Evolutionary conservation across 2,113 vertebrate species (phyloP).

Genomic region (Pelobates fuscus): DNA sequence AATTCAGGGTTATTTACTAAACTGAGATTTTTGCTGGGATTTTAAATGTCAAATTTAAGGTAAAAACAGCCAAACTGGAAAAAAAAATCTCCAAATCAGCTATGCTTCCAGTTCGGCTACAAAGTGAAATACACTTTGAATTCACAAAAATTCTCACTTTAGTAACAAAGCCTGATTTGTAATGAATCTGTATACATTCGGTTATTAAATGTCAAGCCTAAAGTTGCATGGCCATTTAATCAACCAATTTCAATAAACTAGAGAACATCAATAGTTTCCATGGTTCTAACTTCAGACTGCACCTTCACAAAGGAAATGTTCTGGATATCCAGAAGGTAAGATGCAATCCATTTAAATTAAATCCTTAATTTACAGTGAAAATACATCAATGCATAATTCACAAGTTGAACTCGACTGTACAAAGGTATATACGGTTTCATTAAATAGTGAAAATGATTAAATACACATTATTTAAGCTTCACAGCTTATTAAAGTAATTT

Average conservation of each 20-base stretch:
- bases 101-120: too few species aligned
- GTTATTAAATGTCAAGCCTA: background rate
- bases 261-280: background rate
- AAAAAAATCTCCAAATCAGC: too few species aligned
- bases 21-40: too few species aligned
- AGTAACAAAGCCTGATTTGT: too few species aligned
- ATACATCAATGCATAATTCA: background rate
- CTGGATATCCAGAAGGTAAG: background rate
- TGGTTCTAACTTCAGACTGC: background rate
- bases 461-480: slow-evolving; percentile 1
- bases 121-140: too few species aligned
- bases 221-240: background rate
- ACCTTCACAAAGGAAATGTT: background rate
- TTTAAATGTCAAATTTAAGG: too few species aligned
- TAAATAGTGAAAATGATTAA: background rate
- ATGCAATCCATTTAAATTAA: slow-evolving; percentile 3
- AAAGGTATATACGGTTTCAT: background rate
- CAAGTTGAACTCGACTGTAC: background rate
- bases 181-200: background rate
- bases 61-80: too few species aligned
- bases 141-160: too few species aligned
- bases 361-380: slow-evolving; percentile 15
- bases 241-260: background rate
- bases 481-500: background rate
- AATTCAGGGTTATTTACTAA: too few species aligned